Percentiles rank a stretch among this genome's conserved stretches.
These are phyloP conservation scores for Benthosema pterotum DNA, from an alignment of 2,797 vertebrate genomes.

Conservation along the genomic window DNA sequence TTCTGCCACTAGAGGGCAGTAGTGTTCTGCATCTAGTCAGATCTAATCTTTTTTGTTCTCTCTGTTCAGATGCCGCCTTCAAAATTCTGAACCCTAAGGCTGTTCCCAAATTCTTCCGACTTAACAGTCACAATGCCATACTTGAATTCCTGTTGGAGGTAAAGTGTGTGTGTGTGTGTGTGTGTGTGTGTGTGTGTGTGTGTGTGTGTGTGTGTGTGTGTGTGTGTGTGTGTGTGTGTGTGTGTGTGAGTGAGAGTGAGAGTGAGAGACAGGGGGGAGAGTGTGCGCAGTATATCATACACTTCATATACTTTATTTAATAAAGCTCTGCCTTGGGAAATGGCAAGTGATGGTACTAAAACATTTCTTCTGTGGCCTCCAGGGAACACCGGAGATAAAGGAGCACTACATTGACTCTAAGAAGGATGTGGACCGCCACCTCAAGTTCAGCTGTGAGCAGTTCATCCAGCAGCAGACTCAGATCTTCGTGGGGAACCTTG, in stretches of 20 bases:
- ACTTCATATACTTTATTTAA: slow-evolving; percentile 61
- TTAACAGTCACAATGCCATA: slow-evolving; percentile 98
- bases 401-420: slow-evolving; percentile 98
- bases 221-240: slow-evolving; percentile 25
- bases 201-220: slow-evolving; percentile 21
- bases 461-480: slow-evolving; percentile 97
- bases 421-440: slow-evolving; percentile 95
- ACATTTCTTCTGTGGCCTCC: slow-evolving; percentile 55
- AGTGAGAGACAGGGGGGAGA: no score
- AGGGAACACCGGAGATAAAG: slow-evolving; percentile 97
- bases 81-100: slow-evolving; percentile 97
- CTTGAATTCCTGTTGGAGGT: slow-evolving; percentile 98
- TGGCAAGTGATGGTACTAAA: slow-evolving; percentile 52
- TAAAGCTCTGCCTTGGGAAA: slow-evolving; percentile 55
- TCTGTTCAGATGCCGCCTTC: slow-evolving; percentile 93
- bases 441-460: slow-evolving; percentile 94
- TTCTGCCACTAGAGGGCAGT: slow-evolving; percentile 77
- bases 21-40: slow-evolving; percentile 57
- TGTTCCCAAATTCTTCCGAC: slow-evolving; percentile 93
- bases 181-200: slow-evolving; percentile 1
- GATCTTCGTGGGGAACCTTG: slow-evolving; percentile 90
- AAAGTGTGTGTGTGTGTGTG: slow-evolving; percentile 32
- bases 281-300: slow-evolving; percentile 35
- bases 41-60: slow-evolving; percentile 52
- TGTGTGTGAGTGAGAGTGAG: slow-evolving; percentile 50